phyloP scores from a whole-genome alignment of 2,797 vertebrate species.

The Macrochelys suwanniensis region DNA sequence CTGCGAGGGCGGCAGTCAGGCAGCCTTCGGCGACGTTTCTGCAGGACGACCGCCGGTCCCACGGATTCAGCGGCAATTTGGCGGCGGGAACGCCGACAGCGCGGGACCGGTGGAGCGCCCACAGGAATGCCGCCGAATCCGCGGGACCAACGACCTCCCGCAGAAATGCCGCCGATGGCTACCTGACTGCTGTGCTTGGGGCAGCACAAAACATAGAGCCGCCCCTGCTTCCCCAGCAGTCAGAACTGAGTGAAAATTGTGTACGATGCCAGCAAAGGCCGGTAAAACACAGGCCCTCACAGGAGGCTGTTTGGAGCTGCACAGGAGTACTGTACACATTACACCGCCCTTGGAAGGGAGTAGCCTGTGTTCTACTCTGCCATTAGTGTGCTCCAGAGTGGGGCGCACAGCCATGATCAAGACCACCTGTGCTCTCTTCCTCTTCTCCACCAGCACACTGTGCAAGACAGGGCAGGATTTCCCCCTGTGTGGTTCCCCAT shows the following conservation, averaged over 20 bases:
- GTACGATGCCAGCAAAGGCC: too few relatives aligned
- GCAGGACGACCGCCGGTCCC: too few relatives aligned
- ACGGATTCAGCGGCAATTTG: too few relatives aligned
- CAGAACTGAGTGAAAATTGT: neutral
- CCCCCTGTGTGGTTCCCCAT: constrained; percentile 53
- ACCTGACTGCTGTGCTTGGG: too few relatives aligned
- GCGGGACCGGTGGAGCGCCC: too few relatives aligned
- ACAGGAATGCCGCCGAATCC: too few relatives aligned
- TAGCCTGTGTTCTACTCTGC: neutral
- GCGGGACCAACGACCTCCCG: too few relatives aligned
- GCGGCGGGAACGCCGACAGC: too few relatives aligned
- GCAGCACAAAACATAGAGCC: too few relatives aligned
- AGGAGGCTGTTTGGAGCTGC: neutral
- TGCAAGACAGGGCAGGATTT: constrained; percentile 27
- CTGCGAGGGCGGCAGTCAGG: too few relatives aligned
- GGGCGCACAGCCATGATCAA: neutral
- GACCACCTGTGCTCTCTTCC: fast-evolving
- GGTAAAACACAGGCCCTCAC: neutral
- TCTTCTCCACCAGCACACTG: neutral
- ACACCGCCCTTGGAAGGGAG: fast-evolving
- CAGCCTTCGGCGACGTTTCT: too few relatives aligned
- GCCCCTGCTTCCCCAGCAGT: neutral
- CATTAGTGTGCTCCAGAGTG: fast-evolving
- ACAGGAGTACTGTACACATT: neutral
- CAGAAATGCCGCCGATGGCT: too few relatives aligned